Conservation (phyloP, 2,888 invertebrate species). For the Conops quadrifasciatus region DNA sequence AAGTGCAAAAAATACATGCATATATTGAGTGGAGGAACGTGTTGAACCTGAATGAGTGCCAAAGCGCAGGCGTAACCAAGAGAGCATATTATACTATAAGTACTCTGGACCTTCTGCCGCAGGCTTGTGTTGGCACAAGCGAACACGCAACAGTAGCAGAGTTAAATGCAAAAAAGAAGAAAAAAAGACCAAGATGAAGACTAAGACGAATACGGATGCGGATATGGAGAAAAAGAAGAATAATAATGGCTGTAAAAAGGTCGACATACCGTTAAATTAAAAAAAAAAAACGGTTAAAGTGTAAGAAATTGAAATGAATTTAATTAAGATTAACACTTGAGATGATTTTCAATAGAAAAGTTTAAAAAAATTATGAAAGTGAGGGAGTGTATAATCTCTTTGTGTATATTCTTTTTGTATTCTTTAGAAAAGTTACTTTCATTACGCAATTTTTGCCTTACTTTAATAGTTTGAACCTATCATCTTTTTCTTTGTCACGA, state of each 20-base stretch:
- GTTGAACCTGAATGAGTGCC: not conserved
- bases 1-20: not conserved
- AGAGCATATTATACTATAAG: not conserved
- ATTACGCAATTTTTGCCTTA: no score
- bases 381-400: no score
- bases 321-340: not conserved
- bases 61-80: slow-evolving; percentile 25
- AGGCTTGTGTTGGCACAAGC: not conserved
- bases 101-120: not conserved
- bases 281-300: slow-evolving; percentile 19
- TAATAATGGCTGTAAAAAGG: not conserved
- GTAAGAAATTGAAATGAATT: slow-evolving; percentile 14
- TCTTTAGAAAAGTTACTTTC: no score
- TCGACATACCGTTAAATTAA: not conserved
- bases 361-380: no score
- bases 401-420: no score
- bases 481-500: no score
- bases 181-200: not conserved
- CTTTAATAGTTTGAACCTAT: no score
- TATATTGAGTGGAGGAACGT: slow-evolving; percentile 1
- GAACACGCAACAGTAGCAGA: not conserved
- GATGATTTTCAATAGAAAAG: not conserved
- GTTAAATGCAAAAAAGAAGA: not conserved
- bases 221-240: not conserved
- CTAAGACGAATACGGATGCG: not conserved